Evolutionary conservation across 2,113 vertebrate species (phyloP).

Genomic region (Turnix velox): DNA sequence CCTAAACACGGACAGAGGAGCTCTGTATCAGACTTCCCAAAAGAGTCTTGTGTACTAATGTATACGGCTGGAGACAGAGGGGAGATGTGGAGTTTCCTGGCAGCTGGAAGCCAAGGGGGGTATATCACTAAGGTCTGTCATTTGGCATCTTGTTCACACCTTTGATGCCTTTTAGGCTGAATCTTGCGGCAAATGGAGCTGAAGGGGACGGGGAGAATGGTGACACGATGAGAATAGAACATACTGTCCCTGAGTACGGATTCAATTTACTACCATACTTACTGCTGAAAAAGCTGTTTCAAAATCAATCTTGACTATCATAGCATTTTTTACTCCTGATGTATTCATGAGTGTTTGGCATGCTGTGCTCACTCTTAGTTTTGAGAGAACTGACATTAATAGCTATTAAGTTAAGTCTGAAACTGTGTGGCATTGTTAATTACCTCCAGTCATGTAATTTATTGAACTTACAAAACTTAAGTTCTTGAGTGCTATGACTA

Average conservation of each 20-base stretch:
- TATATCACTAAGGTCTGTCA: background rate
- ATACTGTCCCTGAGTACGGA: background rate
- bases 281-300: background rate
- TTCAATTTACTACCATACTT: background rate
- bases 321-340: background rate
- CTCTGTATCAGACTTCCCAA: background rate
- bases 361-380: constrained; percentile 10
- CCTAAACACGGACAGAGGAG: background rate
- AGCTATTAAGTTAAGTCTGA: constrained; percentile 23
- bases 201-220: background rate
- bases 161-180: background rate
- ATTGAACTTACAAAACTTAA: constrained; percentile 40
- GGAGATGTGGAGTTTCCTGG: background rate
- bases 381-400: background rate
- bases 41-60: background rate
- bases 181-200: background rate
- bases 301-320: background rate
- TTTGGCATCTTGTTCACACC: background rate
- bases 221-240: background rate
- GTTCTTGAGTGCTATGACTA: constrained; percentile 17
- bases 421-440: background rate
- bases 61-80: background rate
- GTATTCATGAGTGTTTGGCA: background rate
- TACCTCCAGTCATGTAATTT: constrained; percentile 33
- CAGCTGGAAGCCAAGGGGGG: background rate